Conservation (phyloP, 2,888 invertebrate genomes). For the Conops quadrifasciatus region DNA sequence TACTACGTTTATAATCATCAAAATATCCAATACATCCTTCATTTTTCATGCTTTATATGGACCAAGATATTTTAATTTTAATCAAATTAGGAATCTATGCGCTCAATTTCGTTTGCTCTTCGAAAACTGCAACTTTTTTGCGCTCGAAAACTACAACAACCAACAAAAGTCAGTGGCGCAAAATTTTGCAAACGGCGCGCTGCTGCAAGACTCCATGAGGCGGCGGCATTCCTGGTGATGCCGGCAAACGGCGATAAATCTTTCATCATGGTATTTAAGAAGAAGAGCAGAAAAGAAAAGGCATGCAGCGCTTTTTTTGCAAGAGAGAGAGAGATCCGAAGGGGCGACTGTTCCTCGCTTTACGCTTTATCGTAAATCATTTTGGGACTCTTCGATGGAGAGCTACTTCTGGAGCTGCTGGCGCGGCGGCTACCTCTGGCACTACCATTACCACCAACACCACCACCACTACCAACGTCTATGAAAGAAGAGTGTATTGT, state of each 20-base stretch:
- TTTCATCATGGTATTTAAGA: conserved; percentile 61
- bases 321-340: conserved; percentile 7
- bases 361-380: conserved; percentile 33
- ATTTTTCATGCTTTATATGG: no score
- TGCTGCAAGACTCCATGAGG: conserved; percentile 18
- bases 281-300: conserved; percentile 36
- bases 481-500: no score
- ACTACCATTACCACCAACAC: conserved; percentile 5
- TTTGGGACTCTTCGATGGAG: conserved; percentile 18
- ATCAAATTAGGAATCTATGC: not conserved
- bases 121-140: not conserved
- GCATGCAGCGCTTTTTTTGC: conserved; percentile 5
- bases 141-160: not conserved
- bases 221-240: conserved; percentile 43
- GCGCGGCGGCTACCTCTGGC: not conserved
- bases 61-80: not conserved
- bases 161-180: not conserved
- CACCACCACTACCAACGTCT: no score
- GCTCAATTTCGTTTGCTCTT: not conserved
- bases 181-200: not conserved
- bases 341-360: conserved; percentile 13
- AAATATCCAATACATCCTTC: no score
- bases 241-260: conserved; percentile 60
- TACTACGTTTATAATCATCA: no score
- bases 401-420: conserved; percentile 1